phyloP scores from a whole-genome alignment of 37 sponge, comb jelly and placozoan genomes.

The Bolinopsis microptera region DNA sequence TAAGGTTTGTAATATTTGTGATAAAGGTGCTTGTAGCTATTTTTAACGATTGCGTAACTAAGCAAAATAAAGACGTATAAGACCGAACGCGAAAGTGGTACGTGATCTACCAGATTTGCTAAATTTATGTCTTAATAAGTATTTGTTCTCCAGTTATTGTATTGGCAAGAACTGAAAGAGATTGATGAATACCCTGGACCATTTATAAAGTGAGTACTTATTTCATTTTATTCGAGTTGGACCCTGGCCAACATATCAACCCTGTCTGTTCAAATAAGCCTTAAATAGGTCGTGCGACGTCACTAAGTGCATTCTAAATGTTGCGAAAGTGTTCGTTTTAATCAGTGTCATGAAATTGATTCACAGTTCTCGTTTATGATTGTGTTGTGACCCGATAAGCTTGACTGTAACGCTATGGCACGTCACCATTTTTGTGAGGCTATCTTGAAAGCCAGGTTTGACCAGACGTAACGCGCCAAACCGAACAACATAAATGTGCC shows the following conservation, averaged over 20 bases:
- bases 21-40: neutral
- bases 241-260: neutral
- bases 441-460: neutral
- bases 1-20: conserved; percentile 17
- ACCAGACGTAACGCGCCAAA: conserved; percentile 23
- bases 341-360: no score
- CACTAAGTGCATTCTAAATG: no score
- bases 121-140: no score
- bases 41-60: no score
- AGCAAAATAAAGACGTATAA: no score
- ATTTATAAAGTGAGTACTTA: conserved; percentile 13
- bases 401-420: neutral
- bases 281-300: no score
- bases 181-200: conserved; percentile 61
- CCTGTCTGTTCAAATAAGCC: no score
- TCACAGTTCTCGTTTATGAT: no score
- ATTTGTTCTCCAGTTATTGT: conserved; percentile 30
- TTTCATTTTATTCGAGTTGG: neutral
- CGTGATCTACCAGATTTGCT: no score
- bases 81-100: no score
- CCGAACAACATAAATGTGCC: conserved; percentile 11
- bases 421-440: conserved; percentile 15
- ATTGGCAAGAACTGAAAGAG: conserved; percentile 59
- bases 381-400: no score
- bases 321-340: no score